Percentiles rank a stretch among this genome's conserved stretches.
Conservation (phyloP, 2,113 vertebrate species). For the Notarius lentiginosus region DNA sequence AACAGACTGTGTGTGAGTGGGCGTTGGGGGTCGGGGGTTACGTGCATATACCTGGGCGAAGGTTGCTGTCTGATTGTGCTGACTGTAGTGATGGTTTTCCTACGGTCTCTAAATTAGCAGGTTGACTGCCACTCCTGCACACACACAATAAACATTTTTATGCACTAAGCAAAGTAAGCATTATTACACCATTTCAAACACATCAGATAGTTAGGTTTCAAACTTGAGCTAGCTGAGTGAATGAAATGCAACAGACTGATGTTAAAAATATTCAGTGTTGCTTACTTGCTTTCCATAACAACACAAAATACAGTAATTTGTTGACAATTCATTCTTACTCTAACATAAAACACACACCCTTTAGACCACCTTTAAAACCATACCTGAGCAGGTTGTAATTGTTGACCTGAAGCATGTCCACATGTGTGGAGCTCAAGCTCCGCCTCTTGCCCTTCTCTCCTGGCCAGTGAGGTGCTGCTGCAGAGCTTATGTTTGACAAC, state of each 20-base stretch:
- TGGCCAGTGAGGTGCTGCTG: background rate
- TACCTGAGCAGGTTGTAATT: conserved; percentile 66
- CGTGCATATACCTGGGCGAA: conserved; percentile 67
- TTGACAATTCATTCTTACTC: background rate
- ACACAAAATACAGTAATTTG: background rate
- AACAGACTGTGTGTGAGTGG: background rate
- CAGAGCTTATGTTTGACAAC: conserved; percentile 22
- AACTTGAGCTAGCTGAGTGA: background rate
- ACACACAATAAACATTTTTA: conserved; percentile 3
- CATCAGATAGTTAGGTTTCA: background rate
- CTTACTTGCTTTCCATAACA: background rate
- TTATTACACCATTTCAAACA: background rate
- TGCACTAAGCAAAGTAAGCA: conserved; percentile 1
- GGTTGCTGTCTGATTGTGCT: conserved; percentile 76
- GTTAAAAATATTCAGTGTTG: background rate
- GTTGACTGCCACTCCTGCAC: conserved; percentile 77
- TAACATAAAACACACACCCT: background rate
- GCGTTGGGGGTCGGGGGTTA: conserved; percentile 13
- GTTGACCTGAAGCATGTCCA: conserved; percentile 40
- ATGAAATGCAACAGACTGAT: background rate
- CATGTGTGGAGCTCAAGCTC: conserved; percentile 66
- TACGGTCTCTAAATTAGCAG: conserved; percentile 76
- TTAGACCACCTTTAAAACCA: background rate
- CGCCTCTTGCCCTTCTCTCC: conserved; percentile 65
- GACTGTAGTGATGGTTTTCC: conserved; percentile 75